Conservation (phyloP, 2,113 vertebrate genomes). For the Litocranius walleri region DNA sequence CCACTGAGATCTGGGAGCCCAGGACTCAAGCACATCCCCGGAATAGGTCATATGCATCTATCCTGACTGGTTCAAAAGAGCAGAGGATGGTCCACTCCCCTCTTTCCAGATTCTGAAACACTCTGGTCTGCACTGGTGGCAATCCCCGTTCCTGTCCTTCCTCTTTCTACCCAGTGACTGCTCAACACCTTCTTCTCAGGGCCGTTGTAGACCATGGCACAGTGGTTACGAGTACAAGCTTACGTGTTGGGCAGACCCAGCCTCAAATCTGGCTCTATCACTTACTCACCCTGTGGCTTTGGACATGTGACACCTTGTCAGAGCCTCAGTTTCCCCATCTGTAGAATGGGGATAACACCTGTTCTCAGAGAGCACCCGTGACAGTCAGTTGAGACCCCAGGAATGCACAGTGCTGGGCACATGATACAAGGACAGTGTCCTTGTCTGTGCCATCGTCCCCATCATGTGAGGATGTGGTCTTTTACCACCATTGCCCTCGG, state of each 20-base stretch:
- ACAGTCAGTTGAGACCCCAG: neutral
- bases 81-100: neutral
- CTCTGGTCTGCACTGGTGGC: neutral
- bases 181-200: neutral
- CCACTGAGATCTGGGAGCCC: too few species aligned
- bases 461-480: neutral
- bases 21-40: rapidly evolving
- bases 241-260: neutral
- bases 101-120: neutral
- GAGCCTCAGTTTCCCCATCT: neutral
- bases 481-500: neutral
- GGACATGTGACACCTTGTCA: neutral
- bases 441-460: neutral
- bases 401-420: neutral
- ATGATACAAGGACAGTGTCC: neutral
- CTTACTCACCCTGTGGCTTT: neutral
- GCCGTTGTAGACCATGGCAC: neutral
- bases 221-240: neutral
- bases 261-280: neutral
- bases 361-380: neutral
- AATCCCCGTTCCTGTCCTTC: neutral
- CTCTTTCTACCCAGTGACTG: neutral
- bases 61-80: neutral
- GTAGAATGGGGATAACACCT: neutral
- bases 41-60: neutral